Evolutionary conservation across 1,140 invertebrate genomes (phyloP).

Genomic region (Bombus confusus): DNA sequence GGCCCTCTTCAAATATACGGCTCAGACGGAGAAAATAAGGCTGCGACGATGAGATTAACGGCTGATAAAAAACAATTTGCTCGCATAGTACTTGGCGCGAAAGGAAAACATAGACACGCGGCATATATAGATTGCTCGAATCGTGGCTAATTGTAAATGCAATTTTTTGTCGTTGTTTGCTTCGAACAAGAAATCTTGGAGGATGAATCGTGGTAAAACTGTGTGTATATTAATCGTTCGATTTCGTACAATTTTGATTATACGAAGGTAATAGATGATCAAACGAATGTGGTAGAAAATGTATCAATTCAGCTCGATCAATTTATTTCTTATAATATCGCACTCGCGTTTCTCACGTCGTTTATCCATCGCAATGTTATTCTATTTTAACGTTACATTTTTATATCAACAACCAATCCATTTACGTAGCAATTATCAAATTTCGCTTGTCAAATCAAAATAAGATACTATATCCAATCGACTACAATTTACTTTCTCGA

Average conservation of each 20-base stretch:
- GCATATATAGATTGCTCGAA: background rate
- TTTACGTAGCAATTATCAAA: background rate
- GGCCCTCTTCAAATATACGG: background rate
- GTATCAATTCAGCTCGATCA: too few species aligned
- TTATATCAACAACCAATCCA: background rate
- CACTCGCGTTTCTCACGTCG: too few species aligned
- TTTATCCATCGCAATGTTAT: too few species aligned
- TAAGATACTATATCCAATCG: background rate
- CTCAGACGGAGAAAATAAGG: background rate
- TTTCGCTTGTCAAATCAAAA: background rate
- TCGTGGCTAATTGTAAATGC: background rate
- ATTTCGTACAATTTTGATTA: background rate
- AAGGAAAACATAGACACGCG: background rate
- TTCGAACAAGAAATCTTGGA: background rate
- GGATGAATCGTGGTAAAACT: background rate
- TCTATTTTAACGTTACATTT: background rate
- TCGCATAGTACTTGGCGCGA: too few species aligned
- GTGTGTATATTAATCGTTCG: background rate
- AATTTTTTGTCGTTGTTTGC: background rate
- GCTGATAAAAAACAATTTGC: conserved; percentile 4
- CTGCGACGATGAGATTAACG: background rate
- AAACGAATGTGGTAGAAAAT: too few species aligned
- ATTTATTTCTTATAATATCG: too few species aligned
- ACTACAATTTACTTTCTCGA: background rate
- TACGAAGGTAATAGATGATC: too few species aligned